phyloP scores from a whole-genome alignment of 1,140 invertebrate species.

The Orchesella cincta region DNA sequence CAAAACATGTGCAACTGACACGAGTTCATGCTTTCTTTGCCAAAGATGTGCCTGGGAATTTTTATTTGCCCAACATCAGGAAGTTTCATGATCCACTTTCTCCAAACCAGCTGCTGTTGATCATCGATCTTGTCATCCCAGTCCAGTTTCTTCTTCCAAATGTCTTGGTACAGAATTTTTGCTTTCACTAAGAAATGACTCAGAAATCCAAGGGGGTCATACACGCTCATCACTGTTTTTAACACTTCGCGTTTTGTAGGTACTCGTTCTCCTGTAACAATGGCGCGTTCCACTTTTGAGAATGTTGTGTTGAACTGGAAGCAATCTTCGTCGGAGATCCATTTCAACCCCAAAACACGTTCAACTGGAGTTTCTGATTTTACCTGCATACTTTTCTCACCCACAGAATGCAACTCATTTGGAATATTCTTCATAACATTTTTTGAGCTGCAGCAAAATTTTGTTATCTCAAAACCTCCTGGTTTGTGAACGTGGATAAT shows the following conservation, averaged over 20 bases:
- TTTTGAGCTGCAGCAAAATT: conserved; percentile 7
- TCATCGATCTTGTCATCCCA: conserved; percentile 32
- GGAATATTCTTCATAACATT: conserved; percentile 13
- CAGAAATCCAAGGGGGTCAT: conserved; percentile 37
- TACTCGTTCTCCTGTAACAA: background rate
- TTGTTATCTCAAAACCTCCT: conserved; percentile 18
- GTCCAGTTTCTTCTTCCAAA: conserved; percentile 30
- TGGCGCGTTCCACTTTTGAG: background rate
- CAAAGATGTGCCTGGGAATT: conserved; percentile 4
- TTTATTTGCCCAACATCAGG: background rate
- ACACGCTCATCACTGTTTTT: conserved; percentile 25
- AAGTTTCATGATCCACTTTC: conserved; percentile 22
- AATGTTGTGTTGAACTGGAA: background rate
- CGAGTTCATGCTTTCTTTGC: background rate
- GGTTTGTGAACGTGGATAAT: background rate
- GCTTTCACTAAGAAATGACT: conserved; percentile 31
- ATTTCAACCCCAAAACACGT: conserved; percentile 20
- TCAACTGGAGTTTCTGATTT: conserved; percentile 2
- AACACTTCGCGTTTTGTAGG: conserved; percentile 38
- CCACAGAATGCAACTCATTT: background rate
- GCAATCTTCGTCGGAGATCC: conserved; percentile 18
- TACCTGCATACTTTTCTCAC: background rate
- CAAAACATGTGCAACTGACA: conserved; percentile 40
- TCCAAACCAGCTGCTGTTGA: background rate
- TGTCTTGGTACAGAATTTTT: conserved; percentile 47